These are phyloP conservation scores for Dichetophora obliterata DNA, from an alignment of 2,888 invertebrate species.

Conservation along the genomic window DNA sequence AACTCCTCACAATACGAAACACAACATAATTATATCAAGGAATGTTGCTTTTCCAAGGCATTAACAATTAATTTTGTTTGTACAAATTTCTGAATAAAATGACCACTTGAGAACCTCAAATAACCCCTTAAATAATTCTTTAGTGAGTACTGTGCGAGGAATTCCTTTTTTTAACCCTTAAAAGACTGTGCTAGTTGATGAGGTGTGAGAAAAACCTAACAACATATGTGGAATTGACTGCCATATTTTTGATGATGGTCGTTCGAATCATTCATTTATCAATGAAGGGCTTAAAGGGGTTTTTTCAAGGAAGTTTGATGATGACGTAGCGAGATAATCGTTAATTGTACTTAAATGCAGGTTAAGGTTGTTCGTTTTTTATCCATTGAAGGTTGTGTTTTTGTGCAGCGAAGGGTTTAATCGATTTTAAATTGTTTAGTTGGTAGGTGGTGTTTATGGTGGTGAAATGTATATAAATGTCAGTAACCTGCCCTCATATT, in stretches of 20 bases:
- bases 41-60: not conserved
- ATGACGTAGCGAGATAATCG: slow-evolving; percentile 25
- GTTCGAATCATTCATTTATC: not conserved
- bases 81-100: not conserved
- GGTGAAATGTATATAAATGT: slow-evolving; percentile 20
- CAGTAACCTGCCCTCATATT: not conserved
- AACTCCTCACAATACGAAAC: too few species aligned
- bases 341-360: slow-evolving; percentile 28
- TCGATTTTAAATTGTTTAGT: slow-evolving; percentile 13
- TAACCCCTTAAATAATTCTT: too few species aligned
- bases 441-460: not conserved
- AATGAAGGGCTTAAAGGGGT: not conserved
- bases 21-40: not conserved
- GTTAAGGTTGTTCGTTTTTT: not conserved
- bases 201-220: slow-evolving; percentile 12
- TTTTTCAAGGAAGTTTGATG: not conserved
- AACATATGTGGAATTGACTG: slow-evolving; percentile 10
- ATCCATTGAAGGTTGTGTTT: not conserved
- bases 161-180: too few species aligned
- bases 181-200: not conserved
- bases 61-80: not conserved
- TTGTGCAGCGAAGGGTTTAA: slow-evolving; percentile 30
- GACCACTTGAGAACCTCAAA: not conserved
- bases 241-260: slow-evolving; percentile 29
- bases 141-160: too few species aligned